Base-by-base conservation (phyloP, 2,113 vertebrate genomes). In the Sphaerodactylus townsendi region DNA sequence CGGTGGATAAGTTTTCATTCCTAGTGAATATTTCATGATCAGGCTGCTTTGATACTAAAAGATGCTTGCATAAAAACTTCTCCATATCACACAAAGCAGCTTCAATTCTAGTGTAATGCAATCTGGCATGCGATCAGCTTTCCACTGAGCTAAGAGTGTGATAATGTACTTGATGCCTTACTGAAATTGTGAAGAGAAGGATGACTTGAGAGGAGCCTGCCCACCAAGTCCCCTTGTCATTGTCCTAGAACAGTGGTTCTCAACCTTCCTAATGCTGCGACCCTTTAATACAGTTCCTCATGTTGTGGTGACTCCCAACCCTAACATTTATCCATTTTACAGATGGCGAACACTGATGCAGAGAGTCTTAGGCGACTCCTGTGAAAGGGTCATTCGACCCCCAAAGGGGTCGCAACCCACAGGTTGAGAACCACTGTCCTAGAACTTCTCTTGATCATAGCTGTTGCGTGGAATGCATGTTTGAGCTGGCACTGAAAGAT, bases 1-100 rank as follows among this genome's bases (percentile, higher is more conserved):
- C 70, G 79, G 69, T 65, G 70, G 76, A 28, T 56, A n/a, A 74
- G 59, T 75, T 80, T 83, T 77, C 77, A 74, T 37, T 79, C 64
- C 76, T 70, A 73, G 70, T 80, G 68, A 53, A 84, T 84, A 70
- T 87, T 87, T 84, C 48, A 87, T 79, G 70, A 83, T 59, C 39
- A 65, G 50, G 70, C 50, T 41, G 50, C 70, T 74, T 30, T 73
- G 59, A 37, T 71, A 44, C 30, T 25, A 37, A 21, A 28, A 65
- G 4, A 35, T 11, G 9, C 59, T n/a, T n/a, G 44, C n/a, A 68
- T 7, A 2, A 23, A 62, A 8, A 13, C 33, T 74, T 64, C 56
- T 56, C 37, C 10, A 35, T n/a, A 66, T 44, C 41, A 23, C 3
- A 35, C 3, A n/a, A n/a, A 59, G 5, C 25, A 66, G 39, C 48